phyloP scores from a whole-genome alignment of 1,140 invertebrate genomes.

The Babylonia areolata region DNA sequence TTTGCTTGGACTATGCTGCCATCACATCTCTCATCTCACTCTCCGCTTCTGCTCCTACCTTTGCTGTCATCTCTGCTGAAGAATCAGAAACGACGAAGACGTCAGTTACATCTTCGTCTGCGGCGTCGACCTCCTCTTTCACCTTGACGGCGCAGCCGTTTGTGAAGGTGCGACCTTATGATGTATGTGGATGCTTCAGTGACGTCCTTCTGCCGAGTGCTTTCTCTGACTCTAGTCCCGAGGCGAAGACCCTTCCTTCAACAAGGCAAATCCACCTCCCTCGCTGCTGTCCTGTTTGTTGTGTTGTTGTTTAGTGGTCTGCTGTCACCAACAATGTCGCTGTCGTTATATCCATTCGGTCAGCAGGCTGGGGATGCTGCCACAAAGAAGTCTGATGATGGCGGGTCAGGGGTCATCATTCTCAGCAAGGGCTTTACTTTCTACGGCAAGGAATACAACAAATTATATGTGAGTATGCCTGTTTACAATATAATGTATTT shows the following conservation, averaged over 20 bases:
- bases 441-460: not conserved
- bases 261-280: not conserved
- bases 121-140: not conserved
- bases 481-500: too few relatives aligned
- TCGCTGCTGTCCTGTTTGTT: not conserved
- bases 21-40: not conserved
- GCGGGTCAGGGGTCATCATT: not conserved
- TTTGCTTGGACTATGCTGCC: slow-evolving; percentile 1
- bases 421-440: not conserved
- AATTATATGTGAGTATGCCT: not conserved
- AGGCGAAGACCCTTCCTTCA: not conserved
- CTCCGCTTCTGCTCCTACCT: not conserved
- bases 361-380: not conserved
- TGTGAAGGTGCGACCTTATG: not conserved
- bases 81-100: slow-evolving; percentile 1
- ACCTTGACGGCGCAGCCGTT: not conserved
- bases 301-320: not conserved
- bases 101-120: not conserved
- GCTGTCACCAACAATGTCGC: not conserved
- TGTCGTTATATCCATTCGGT: not conserved
- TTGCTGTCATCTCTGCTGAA: not conserved
- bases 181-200: slow-evolving; percentile 11
- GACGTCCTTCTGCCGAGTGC: not conserved
- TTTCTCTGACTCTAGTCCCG: not conserved
- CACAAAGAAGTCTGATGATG: not conserved